Evolutionary conservation across 1,140 invertebrate genomes (phyloP), one percentile per base, ranked within the genome.

Genomic region (Sipha flava): DNA sequence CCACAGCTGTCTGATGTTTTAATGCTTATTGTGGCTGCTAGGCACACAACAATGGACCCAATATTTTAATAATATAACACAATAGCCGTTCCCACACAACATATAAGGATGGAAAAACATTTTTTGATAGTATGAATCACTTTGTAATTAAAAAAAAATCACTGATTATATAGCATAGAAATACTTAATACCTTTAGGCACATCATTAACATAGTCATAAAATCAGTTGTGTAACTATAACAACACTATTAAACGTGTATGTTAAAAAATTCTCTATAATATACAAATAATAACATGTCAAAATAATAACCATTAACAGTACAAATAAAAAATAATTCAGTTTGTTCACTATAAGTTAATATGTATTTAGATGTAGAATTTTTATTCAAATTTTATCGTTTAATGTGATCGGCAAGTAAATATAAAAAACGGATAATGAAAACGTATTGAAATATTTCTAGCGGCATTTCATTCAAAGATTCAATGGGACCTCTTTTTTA

Each of bases 21-120:
- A 75, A 75, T 75, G 70, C 49, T 34, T 54, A 75, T 75, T 75
- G 70, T 75, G 70, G 70, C 70, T 52, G 45, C 70, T 75, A 75
- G 70, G 70, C 70, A 49, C 70, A 75, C 31, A 75, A 75, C 70
- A 75, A 75, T 75, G 49, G 70, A 75, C 49, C 70, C 70, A 75
- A 75, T 75, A 75, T 75, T 75, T 75, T 75, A 75, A 75, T 75
- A 75, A 75, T 54, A 54, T 52, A 75, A 75, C 49, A 75, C 70
- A 75, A 75, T 75, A 54, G 70, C 31, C 31, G 70, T 75, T 75
- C 70, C 70, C 70, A 75, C 70, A 75, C 70, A 52, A 75, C 70
- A 75, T 75, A 75, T 52, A 54, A 34, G 70, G 70, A 75, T 34
- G 47, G 6, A 73, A 73, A 52, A 75, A 75, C n/a, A 75, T 54